These are phyloP conservation scores for Dipodomys spectabilis DNA, from an alignment of 2,113 vertebrate genomes.

Conservation along the genomic window DNA sequence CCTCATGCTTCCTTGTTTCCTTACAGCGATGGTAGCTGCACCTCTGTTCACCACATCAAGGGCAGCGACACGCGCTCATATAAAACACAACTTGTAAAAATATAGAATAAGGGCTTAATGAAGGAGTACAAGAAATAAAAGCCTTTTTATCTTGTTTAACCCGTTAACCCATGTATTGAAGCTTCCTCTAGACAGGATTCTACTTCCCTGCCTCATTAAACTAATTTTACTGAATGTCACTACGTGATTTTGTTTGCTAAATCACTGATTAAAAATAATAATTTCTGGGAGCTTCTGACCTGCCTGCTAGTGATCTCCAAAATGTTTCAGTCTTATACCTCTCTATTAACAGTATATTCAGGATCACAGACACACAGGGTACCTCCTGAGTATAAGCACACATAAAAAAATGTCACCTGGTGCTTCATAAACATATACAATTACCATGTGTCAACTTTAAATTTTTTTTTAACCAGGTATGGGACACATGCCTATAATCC, in stretches of 20 bases:
- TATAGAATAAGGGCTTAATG: neutral
- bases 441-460: neutral
- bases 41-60: neutral
- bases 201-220: conserved; percentile 41
- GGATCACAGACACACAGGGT: neutral
- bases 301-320: neutral
- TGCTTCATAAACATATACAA: neutral
- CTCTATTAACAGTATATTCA: neutral
- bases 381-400: neutral
- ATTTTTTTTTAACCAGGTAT: neutral
- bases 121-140: neutral
- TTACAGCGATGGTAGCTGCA: accelerated
- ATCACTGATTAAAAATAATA: conserved; percentile 37
- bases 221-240: neutral
- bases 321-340: neutral
- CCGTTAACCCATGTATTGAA: neutral
- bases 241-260: conserved; percentile 29
- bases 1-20: neutral
- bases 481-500: too few relatives aligned
- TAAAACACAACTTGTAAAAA: neutral
- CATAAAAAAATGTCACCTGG: neutral
- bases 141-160: neutral
- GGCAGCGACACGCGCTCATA: accelerated
- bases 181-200: conserved; percentile 11
- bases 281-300: neutral